phyloP scores from a whole-genome alignment of 2,888 invertebrate species.

The Melipona beecheii region DNA sequence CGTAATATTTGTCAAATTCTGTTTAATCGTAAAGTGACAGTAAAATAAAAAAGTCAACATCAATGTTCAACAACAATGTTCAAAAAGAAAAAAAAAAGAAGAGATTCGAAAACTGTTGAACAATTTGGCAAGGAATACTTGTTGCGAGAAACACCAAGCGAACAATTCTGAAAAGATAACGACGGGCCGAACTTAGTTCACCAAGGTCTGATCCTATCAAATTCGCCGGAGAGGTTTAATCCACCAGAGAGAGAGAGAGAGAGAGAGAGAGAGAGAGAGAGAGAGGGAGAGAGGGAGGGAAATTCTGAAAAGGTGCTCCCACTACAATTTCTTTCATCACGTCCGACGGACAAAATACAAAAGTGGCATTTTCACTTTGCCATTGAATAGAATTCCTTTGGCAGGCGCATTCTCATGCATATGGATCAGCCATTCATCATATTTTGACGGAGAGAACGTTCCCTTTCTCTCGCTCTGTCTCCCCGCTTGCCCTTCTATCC shows the following conservation, averaged over 20 bases:
- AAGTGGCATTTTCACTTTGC: conserved; percentile 44
- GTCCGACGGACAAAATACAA: conserved; percentile 26
- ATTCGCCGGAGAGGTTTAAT: conserved; percentile 10
- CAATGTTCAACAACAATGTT: background rate
- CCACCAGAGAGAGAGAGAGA: background rate
- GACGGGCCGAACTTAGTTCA: background rate
- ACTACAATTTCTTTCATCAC: conserved; percentile 16
- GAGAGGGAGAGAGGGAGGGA: background rate
- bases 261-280: too few relatives aligned
- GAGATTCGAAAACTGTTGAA: background rate
- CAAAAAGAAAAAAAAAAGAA: background rate
- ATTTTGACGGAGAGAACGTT: conserved; percentile 50
- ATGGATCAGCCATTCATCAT: conserved; percentile 65
- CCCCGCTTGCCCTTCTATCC: conserved; percentile 10
- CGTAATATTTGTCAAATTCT: background rate
- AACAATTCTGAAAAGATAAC: background rate
- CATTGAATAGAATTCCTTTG: conserved; percentile 40
- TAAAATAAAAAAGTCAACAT: background rate
- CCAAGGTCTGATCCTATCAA: background rate
- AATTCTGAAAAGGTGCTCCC: conserved; percentile 1
- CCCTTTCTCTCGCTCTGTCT: background rate
- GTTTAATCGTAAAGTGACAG: background rate
- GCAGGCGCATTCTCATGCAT: conserved; percentile 57
- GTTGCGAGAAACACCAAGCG: background rate
- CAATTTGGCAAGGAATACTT: background rate